A percentile compares a stretch with the other conserved stretches of the same genome.
These are phyloP conservation scores for Dolichopus griseipennis DNA, from an alignment of 2,888 invertebrate genomes.

Conservation along the genomic window DNA sequence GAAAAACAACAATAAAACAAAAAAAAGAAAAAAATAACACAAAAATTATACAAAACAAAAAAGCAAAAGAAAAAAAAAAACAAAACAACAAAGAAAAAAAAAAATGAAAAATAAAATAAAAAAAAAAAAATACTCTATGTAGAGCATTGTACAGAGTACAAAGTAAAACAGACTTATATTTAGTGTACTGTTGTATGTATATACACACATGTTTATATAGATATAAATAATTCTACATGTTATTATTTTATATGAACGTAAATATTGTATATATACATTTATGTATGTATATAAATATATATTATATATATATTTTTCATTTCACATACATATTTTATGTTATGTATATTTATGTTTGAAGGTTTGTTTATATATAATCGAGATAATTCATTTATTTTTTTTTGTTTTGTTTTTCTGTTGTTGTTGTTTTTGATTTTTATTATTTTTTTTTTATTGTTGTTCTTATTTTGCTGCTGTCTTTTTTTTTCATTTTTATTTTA, in stretches of 20 bases:
- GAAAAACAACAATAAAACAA: no score
- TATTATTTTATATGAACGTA: neutral
- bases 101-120: neutral
- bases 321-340: neutral
- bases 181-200: no score
- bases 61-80: neutral
- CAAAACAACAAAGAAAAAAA: neutral
- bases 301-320: neutral
- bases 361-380: neutral
- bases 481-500: neutral
- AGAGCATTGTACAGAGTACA: neutral
- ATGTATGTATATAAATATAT: neutral
- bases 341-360: neutral
- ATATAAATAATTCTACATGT: neutral
- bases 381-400: conserved; percentile 4
- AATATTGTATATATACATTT: neutral
- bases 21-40: neutral
- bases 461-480: neutral
- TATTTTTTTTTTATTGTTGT: neutral
- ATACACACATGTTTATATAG: neutral
- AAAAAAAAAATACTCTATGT: neutral
- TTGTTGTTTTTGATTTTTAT: neutral
- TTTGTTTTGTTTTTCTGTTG: neutral
- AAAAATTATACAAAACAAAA: neutral
- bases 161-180: no score